Base-by-base conservation (phyloP, 2,888 invertebrate species). In the Eulithis prunata region DNA sequence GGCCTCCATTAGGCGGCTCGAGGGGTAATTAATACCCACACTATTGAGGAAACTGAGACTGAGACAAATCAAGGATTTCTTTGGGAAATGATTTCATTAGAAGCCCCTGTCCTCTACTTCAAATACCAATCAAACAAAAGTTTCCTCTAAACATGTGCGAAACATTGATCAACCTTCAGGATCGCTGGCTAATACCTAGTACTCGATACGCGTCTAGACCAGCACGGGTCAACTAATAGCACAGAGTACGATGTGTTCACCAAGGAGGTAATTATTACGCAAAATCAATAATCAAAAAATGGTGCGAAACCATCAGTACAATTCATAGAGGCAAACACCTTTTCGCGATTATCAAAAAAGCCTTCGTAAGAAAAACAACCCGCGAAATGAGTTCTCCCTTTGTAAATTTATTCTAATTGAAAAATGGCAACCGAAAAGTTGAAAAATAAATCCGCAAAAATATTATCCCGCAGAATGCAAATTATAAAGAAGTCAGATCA, bases 401-500 rank as follows among this genome's bases (percentile, higher is more conserved):
- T 49, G 41, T 54, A 61, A 65, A 60, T 57, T 65, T 65, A 65
- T 62, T 57, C 66, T 58, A 62, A 66, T 66, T 66, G 60, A 58
- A 66, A 60, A 65, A 64, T 59, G 57, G 57, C 64, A 32, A 13
- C 54, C 46, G 64, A 61, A 55, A 57, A 62, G 49, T 62, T 57
- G 47, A 52, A 65, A 68, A 69, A 69, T 68, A 64, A 69, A 64
- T 69, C 66, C 64, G 52, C 60, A 43, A 66, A 67, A 67, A 59
- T 59, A 59, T 56, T 52, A 59, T 54, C 65, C 67, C 59, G 54
- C 41, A 41, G 28, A 63, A 66, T 68, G 69, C 64, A 66, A 71
- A 73, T 71, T 59, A 66, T 73, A 43, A 65, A 64, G 58, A 72
- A 71, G 69, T 71, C 62, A 69, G 67, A 70, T 70, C 67, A 61